phyloP scores from a whole-genome alignment of 2,797 vertebrate species.

The Pipistrellus nathusii region DNA sequence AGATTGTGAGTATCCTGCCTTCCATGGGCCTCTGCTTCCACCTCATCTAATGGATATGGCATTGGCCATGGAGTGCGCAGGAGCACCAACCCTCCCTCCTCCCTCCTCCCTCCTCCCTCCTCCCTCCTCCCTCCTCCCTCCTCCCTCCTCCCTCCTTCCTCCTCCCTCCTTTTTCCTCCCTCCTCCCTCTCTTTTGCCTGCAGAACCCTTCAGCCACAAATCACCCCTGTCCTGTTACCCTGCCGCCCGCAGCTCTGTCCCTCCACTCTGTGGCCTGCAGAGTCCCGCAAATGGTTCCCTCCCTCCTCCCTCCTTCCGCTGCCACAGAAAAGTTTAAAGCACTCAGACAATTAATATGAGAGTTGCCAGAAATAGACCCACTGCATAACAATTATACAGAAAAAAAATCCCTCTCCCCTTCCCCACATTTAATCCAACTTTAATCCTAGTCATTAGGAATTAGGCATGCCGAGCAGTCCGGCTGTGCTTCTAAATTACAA shows the following conservation, averaged over 20 bases:
- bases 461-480: slow-evolving; percentile 99
- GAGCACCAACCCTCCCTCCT: neutral
- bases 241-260: neutral
- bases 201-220: slow-evolving; percentile 37
- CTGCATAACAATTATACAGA: slow-evolving; percentile 95
- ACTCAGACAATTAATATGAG: slow-evolving; percentile 92
- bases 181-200: neutral
- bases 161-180: no score
- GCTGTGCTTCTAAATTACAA: slow-evolving; percentile 99
- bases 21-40: neutral
- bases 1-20: neutral
- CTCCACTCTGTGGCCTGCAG: slow-evolving; percentile 36
- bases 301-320: slow-evolving; percentile 85
- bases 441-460: slow-evolving; percentile 99
- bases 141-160: no score
- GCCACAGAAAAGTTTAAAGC: slow-evolving; percentile 91
- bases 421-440: slow-evolving; percentile 99
- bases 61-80: neutral
- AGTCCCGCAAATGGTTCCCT: slow-evolving; percentile 83
- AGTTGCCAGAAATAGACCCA: slow-evolving; percentile 98
- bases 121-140: neutral
- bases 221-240: neutral
- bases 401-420: slow-evolving; percentile 93
- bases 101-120: neutral
- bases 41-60: neutral